phyloP scores from a whole-genome alignment of 2,797 vertebrate genomes.

The Jordanella pulchra region DNA sequence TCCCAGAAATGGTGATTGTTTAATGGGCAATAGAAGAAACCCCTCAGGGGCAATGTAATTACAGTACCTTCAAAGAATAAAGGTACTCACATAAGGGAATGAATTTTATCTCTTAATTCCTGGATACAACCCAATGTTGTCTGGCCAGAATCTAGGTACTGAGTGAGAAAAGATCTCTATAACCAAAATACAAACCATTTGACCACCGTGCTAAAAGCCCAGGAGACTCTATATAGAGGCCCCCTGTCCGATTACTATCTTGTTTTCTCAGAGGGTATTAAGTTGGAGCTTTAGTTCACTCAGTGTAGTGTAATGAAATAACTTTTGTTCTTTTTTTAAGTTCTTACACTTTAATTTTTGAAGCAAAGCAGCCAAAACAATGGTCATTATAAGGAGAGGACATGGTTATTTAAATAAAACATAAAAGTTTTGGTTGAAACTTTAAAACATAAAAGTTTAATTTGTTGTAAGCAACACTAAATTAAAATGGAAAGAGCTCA shows the following conservation, averaged over 20 bases:
- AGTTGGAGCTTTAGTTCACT: constrained; percentile 30
- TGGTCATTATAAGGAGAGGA: constrained; percentile 7
- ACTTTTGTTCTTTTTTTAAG: constrained; percentile 26
- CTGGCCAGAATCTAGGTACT: not conserved
- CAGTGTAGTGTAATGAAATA: constrained; percentile 59
- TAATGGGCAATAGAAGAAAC: constrained; percentile 23
- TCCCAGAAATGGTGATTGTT: constrained; percentile 36
- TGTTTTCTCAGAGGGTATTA: constrained; percentile 3
- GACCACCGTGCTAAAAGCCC: constrained; percentile 7
- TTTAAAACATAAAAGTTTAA: constrained; percentile 3
- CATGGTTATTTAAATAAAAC: not conserved
- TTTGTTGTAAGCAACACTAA: too few species aligned
- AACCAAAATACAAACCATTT: constrained; percentile 13
- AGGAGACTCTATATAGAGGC: not conserved
- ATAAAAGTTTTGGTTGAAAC: too few species aligned
- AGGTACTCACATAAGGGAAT: not conserved
- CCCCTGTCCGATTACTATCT: not conserved
- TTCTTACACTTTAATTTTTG: constrained; percentile 59
- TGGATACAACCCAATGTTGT: not conserved
- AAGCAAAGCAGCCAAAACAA: not conserved
- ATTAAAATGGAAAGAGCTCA: constrained; percentile 13
- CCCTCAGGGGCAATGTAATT: constrained; percentile 1
- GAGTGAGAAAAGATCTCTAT: not conserved
- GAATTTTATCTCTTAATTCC: not conserved
- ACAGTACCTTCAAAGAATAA: not conserved